Evolutionary conservation across 2,113 vertebrate species (phyloP).

Genomic region (Podocnemis expansa): DNA sequence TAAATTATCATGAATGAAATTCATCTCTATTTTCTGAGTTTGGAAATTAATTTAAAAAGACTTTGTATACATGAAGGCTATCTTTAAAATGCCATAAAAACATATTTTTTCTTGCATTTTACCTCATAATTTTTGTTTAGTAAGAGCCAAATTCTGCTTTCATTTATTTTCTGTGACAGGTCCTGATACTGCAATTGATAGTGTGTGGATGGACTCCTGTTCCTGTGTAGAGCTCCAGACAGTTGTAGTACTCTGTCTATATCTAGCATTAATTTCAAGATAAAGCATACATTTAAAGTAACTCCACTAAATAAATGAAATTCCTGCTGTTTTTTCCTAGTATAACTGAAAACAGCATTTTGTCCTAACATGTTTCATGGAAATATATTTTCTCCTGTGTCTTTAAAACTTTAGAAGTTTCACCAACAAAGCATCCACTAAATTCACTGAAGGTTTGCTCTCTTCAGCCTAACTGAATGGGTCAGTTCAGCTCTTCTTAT

Average conservation of each 20-base stretch:
- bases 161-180: neutral
- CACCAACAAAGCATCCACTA: neutral
- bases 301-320: neutral
- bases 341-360: neutral
- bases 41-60: neutral
- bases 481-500: neutral
- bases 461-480: neutral
- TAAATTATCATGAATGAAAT: neutral
- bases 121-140: neutral
- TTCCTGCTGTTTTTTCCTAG: neutral
- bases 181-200: fast-evolving
- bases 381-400: neutral
- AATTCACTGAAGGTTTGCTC: neutral
- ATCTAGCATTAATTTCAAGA: neutral
- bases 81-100: neutral
- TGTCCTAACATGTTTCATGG: neutral
- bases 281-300: neutral
- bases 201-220: neutral
- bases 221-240: neutral
- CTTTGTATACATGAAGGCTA: neutral
- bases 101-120: neutral
- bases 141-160: neutral
- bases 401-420: neutral
- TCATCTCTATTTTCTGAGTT: neutral
- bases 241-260: neutral